These are phyloP conservation scores for Microctonus aethiopoides DNA, from an alignment of 2,888 invertebrate species.

Conservation along the genomic window DNA sequence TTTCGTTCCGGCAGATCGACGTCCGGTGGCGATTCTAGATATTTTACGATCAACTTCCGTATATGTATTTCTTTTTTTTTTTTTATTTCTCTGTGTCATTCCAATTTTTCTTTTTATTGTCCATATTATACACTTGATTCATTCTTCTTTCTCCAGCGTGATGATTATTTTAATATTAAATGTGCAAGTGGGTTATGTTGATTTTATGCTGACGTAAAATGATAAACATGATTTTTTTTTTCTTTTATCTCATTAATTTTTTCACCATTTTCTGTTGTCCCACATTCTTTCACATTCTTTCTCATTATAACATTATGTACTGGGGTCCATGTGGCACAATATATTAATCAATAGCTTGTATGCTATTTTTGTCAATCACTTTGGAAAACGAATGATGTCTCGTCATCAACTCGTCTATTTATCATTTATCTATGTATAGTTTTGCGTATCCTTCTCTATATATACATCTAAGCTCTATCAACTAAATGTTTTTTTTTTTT, in stretches of 20 bases:
- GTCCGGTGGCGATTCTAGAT: not conserved
- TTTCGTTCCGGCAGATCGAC: constrained; percentile 3
- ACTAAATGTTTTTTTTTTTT: not conserved
- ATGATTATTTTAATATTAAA: not conserved
- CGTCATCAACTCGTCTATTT: constrained; percentile 8
- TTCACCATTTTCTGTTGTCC: not conserved
- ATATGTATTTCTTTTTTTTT: not conserved
- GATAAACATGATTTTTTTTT: not conserved
- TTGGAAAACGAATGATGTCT: not conserved
- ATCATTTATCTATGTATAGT: not conserved
- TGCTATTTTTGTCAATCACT: not conserved
- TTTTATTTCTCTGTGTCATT: not conserved
- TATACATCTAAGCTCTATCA: not conserved
- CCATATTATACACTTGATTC: not conserved
- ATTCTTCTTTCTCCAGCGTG: not conserved
- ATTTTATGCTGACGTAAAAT: not conserved
- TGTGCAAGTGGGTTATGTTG: not conserved
- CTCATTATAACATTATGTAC: not conserved
- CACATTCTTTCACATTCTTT: not conserved
- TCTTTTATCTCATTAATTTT: not conserved
- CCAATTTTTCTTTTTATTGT: not conserved
- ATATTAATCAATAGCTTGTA: too few species aligned
- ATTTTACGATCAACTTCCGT: not conserved
- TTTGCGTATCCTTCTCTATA: not conserved
- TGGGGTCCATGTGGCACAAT: not conserved